These are phyloP conservation scores for Megamerina dolium DNA, from an alignment of 2,888 invertebrate species.

Conservation along the genomic window DNA sequence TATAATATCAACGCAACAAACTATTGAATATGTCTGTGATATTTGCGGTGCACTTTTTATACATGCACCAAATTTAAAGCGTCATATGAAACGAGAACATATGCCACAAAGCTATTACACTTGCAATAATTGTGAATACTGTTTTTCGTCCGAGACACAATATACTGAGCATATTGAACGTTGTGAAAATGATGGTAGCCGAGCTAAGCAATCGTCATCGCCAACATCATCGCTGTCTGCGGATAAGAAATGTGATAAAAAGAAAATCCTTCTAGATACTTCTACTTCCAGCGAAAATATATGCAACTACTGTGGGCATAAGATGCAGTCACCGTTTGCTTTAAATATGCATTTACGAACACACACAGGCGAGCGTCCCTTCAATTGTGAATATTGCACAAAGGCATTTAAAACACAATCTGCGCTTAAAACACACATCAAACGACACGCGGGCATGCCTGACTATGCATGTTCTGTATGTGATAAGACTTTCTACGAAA, in stretches of 20 bases:
- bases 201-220: not conserved
- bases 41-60: constrained; percentile 40
- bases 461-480: constrained; percentile 39
- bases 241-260: not conserved
- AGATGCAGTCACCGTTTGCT: constrained; percentile 27
- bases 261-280: not conserved
- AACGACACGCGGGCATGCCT: constrained; percentile 39
- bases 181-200: constrained; percentile 4
- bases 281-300: constrained; percentile 16
- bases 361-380: constrained; percentile 43
- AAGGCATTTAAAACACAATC: constrained; percentile 43
- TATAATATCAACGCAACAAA: too few species aligned
- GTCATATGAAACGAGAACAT: constrained; percentile 31
- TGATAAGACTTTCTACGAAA: constrained; percentile 36
- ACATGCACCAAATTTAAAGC: constrained; percentile 31
- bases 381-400: constrained; percentile 34
- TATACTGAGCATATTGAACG: constrained; percentile 13
- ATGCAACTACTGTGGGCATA: constrained; percentile 33
- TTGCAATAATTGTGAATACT: constrained; percentile 21
- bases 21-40: constrained; percentile 28
- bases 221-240: not conserved
- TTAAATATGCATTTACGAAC: constrained; percentile 35
- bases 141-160: constrained; percentile 22
- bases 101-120: constrained; percentile 10
- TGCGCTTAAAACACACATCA: constrained; percentile 33